Conservation (phyloP, 2,113 vertebrate genomes). For the Pygathrix nemaeus region DNA sequence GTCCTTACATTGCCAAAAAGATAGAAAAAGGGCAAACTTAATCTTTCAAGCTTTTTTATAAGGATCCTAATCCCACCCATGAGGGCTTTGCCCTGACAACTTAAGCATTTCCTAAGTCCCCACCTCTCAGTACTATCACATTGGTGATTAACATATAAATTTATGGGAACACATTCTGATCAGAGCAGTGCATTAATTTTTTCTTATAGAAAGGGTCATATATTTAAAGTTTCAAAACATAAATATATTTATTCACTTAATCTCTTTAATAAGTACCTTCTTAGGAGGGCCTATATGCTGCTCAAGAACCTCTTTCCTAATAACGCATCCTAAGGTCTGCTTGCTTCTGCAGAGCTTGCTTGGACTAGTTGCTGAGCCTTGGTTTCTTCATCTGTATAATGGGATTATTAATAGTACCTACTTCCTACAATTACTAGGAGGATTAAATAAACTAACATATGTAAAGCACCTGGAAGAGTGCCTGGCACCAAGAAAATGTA, state of each 20-base stretch:
- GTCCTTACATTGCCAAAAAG: neutral
- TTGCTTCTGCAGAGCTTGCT: neutral
- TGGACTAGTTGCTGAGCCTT: neutral
- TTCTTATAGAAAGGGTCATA: neutral
- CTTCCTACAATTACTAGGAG: neutral
- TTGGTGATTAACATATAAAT: neutral
- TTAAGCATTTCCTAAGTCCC: neutral
- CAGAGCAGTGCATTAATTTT: neutral
- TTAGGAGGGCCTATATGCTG: neutral
- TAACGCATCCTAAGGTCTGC: neutral
- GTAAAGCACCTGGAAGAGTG: neutral
- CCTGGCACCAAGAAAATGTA: neutral
- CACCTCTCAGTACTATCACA: neutral
- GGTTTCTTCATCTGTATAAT: neutral
- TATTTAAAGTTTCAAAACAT: constrained; percentile 27
- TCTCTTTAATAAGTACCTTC: neutral
- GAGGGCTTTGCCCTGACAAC: neutral
- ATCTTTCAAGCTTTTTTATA: neutral
- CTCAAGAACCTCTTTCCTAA: neutral
- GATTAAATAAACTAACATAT: neutral
- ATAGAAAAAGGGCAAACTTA: neutral
- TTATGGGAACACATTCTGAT: neutral
- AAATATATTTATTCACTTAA: neutral
- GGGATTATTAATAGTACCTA: neutral
- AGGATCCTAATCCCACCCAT: neutral